Conservation (phyloP, 1,140 invertebrate genomes). For the Aphaenogaster floridana region DNA sequence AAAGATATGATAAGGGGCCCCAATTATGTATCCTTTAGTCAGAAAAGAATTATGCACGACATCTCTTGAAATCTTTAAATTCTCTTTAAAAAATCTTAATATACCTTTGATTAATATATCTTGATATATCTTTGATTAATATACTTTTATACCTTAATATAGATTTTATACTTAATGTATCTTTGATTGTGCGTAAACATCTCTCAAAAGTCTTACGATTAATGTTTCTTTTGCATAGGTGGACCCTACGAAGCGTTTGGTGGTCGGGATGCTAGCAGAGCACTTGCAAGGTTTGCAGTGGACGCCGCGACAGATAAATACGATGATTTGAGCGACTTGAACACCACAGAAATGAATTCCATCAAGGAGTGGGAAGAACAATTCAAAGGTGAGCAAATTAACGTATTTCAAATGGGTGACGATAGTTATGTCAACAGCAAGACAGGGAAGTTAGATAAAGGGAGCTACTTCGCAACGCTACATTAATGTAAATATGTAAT, state of each 20-base stretch:
- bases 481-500: neutral
- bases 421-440: neutral
- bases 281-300: slow-evolving; percentile 97
- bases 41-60: too few relatives aligned
- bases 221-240: slow-evolving; percentile 87
- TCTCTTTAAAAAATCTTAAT: too few relatives aligned
- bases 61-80: too few relatives aligned
- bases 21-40: too few relatives aligned
- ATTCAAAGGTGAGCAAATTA: slow-evolving; percentile 92
- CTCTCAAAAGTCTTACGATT: neutral
- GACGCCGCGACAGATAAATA: slow-evolving; percentile 94
- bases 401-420: neutral
- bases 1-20: too few relatives aligned
- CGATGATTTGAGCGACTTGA: slow-evolving; percentile 98
- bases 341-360: slow-evolving; percentile 94
- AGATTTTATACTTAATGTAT: too few relatives aligned
- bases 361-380: slow-evolving; percentile 98
- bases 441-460: neutral
- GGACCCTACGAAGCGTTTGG: slow-evolving; percentile 98
- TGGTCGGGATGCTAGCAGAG: slow-evolving; percentile 97
- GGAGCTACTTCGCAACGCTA: neutral
- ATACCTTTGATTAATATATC: too few relatives aligned
- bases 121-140: too few relatives aligned
- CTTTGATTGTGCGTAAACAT: neutral
- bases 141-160: too few relatives aligned